These are phyloP conservation scores for Heliconius cydno DNA, from an alignment of 2,888 invertebrate genomes.

Conservation along the genomic window DNA sequence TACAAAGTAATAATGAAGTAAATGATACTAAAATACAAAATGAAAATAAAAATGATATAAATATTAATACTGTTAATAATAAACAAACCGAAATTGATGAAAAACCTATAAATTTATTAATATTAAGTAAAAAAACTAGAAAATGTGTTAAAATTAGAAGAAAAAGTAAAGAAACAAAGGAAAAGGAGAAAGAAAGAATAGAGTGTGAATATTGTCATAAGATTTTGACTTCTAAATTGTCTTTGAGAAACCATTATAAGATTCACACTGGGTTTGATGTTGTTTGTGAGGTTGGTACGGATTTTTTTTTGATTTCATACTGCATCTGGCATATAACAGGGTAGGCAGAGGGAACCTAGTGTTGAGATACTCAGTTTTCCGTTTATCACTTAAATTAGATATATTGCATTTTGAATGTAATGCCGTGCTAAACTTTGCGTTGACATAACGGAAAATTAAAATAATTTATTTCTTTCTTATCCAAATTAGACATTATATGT, in stretches of 20 bases:
- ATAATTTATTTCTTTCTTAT: too few relatives aligned
- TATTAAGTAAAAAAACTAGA: constrained; percentile 52
- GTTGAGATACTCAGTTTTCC: background rate
- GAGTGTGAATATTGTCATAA: constrained; percentile 77
- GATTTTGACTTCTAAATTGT: constrained; percentile 69
- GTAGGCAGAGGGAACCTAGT: background rate
- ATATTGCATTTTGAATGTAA: too few relatives aligned
- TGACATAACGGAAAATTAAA: too few relatives aligned
- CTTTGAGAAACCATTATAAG: constrained; percentile 73
- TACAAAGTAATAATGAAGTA: constrained; percentile 43
- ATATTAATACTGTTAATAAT: constrained; percentile 34
- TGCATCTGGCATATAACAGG: background rate
- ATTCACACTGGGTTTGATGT: constrained; percentile 77
- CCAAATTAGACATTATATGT: background rate
- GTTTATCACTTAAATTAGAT: too few relatives aligned
- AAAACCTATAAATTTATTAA: constrained; percentile 41
- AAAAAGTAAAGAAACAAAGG: constrained; percentile 47
- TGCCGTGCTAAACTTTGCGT: too few relatives aligned
- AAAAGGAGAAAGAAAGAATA: constrained; percentile 61
- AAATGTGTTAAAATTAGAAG: constrained; percentile 50
- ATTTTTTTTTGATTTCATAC: background rate
- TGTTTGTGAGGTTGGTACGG: constrained; percentile 59
- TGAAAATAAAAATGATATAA: constrained; percentile 45
- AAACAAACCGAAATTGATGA: constrained; percentile 35
- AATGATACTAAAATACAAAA: constrained; percentile 27